Conservation (phyloP, 2,888 invertebrate species). For the Lordiphosa andalusiaca region DNA sequence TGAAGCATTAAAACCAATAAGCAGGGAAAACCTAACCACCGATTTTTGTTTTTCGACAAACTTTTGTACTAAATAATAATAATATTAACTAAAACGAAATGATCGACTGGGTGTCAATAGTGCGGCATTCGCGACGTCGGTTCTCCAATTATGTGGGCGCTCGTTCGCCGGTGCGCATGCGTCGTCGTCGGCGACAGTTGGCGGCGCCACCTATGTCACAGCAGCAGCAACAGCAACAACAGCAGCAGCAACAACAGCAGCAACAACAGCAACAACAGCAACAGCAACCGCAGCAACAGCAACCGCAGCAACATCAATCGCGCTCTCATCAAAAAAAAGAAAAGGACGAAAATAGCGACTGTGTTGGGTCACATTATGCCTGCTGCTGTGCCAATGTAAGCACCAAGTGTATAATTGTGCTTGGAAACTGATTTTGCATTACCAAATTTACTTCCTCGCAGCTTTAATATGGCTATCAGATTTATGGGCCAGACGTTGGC, state of each 20-base stretch:
- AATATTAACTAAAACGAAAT: constrained; percentile 76
- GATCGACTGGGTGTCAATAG: constrained; percentile 90
- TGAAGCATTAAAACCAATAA: constrained; percentile 5
- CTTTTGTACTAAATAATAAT: constrained; percentile 2
- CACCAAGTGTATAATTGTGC: constrained; percentile 3
- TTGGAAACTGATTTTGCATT: too few species aligned
- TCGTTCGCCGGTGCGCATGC: constrained; percentile 84
- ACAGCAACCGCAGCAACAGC: constrained; percentile 44
- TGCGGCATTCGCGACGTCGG: constrained; percentile 85
- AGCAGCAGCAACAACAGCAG: background rate
- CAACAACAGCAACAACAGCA: constrained; percentile 24
- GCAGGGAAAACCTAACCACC: constrained; percentile 27
- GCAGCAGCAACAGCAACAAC: constrained; percentile 33
- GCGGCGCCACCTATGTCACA: constrained; percentile 61
- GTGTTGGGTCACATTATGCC: constrained; percentile 51
- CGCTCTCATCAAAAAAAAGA: constrained; percentile 41
- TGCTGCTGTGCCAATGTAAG: constrained; percentile 79
- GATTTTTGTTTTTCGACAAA: constrained; percentile 5
- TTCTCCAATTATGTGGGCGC: constrained; percentile 87
- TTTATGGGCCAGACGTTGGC: too few species aligned
- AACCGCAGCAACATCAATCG: constrained; percentile 49
- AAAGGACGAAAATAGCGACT: constrained; percentile 33
- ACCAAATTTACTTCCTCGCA: too few species aligned
- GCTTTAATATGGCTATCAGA: too few species aligned
- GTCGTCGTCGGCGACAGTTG: constrained; percentile 80